Conservation (phyloP, 1,140 invertebrate species). For the Onthophagus taurus region DNA sequence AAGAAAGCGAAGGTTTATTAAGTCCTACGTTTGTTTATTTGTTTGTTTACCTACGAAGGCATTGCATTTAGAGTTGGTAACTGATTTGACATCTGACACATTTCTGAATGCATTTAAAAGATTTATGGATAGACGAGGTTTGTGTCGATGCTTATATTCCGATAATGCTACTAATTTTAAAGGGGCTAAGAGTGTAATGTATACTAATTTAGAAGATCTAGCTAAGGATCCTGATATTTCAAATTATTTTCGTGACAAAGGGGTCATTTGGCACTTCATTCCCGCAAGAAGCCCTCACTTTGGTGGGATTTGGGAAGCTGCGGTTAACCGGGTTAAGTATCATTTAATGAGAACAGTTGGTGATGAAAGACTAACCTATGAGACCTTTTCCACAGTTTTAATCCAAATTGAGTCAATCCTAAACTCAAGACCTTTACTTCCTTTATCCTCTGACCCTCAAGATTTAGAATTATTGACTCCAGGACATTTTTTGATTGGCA, state of each 20-base stretch:
- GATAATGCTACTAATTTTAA: slow-evolving; percentile 13
- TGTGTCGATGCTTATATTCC: slow-evolving; percentile 22
- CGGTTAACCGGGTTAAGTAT: background rate
- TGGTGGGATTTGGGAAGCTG: slow-evolving; percentile 36
- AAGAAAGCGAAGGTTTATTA: slow-evolving; percentile 14
- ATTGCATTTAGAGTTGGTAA: slow-evolving; percentile 28
- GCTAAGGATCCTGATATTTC: slow-evolving; percentile 15
- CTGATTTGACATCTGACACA: slow-evolving; percentile 20
- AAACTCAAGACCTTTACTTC: background rate
- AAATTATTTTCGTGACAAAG: too few relatives aligned
- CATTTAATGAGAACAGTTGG: slow-evolving; percentile 2
- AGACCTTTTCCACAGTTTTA: background rate
- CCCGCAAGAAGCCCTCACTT: slow-evolving; percentile 36
- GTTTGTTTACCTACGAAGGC: slow-evolving; percentile 28
- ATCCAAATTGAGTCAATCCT: background rate
- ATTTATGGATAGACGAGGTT: slow-evolving; percentile 23
- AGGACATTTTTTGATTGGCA: too few relatives aligned
- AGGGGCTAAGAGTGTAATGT: background rate
- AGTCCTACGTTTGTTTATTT: slow-evolving; percentile 21
- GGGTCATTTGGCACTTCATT: slow-evolving; percentile 37
- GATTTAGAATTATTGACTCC: too few relatives aligned
- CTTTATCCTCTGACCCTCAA: too few relatives aligned
- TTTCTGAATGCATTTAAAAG: slow-evolving; percentile 25
- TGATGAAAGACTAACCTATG: background rate
- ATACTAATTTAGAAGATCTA: background rate